These are phyloP conservation scores for Podilymbus podiceps DNA, from an alignment of 2,113 vertebrate species.

Conservation along the genomic window DNA sequence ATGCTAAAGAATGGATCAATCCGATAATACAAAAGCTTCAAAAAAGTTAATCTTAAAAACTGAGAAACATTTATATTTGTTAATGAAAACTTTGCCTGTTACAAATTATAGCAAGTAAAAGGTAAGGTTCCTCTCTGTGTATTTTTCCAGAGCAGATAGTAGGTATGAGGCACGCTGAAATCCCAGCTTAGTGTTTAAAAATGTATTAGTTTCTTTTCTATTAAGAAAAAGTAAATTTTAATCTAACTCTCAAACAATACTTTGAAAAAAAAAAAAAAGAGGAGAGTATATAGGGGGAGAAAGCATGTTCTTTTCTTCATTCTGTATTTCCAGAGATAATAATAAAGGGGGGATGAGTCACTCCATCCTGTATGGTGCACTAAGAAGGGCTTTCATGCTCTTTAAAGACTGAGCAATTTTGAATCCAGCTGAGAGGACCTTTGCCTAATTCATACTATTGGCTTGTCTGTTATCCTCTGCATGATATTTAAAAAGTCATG, in stretches of 20 bases:
- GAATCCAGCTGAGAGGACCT: not conserved
- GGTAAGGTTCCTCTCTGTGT: not conserved
- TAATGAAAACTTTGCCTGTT: not conserved
- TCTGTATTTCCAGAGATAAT: not conserved
- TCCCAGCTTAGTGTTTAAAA: not conserved
- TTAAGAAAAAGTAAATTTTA: not conserved
- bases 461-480: not conserved
- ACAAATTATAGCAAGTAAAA: not conserved
- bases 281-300: fast-evolving
- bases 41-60: not conserved
- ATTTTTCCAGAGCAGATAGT: not conserved
- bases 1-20: not conserved
- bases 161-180: not conserved
- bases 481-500: no score
- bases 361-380: not conserved
- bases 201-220: not conserved
- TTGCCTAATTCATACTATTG: not conserved
- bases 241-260: not conserved
- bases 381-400: not conserved
- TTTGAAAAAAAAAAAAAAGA: not conserved
- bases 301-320: not conserved
- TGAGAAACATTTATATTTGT: not conserved
- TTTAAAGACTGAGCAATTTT: not conserved
- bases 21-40: not conserved
- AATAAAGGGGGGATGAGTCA: not conserved